Percentiles rank a stretch among this genome's conserved stretches.
Evolutionary conservation across 2,888 invertebrate species (phyloP).

Genomic region (Argyresthia albistria): DNA sequence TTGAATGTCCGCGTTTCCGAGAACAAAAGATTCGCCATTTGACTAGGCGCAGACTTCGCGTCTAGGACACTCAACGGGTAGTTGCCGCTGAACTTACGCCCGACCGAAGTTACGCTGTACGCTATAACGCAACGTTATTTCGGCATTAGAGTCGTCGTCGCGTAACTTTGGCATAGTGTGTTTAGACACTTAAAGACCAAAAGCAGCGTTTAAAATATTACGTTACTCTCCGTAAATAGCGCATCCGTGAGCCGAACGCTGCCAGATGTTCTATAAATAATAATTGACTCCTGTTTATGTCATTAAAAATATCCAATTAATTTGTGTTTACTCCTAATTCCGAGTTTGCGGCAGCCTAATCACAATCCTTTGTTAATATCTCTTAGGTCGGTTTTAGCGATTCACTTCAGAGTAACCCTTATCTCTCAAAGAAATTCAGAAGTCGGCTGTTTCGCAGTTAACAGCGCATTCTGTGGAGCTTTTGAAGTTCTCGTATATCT

Average conservation of each 20-base stretch:
- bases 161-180: too few relatives aligned
- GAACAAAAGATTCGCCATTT: too few relatives aligned
- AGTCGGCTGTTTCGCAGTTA: conserved; percentile 35
- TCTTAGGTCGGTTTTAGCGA: not conserved
- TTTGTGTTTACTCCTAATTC: conserved; percentile 35
- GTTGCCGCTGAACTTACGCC: too few relatives aligned
- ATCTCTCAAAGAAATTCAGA: conserved; percentile 32
- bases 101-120: too few relatives aligned
- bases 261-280: conserved; percentile 51
- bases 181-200: not conserved
- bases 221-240: conserved; percentile 16
- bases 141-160: too few relatives aligned
- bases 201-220: conserved; percentile 1
- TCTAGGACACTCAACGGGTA: too few relatives aligned
- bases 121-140: too few relatives aligned
- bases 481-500: conserved; percentile 26
- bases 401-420: conserved; percentile 11
- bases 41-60: too few relatives aligned
- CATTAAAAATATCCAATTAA: conserved; percentile 44
- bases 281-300: conserved; percentile 25
- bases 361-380: conserved; percentile 18
- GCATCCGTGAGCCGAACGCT: conserved; percentile 21
- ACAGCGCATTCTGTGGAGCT: conserved; percentile 31
- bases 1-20: too few relatives aligned
- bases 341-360: conserved; percentile 16